Conservation (phyloP, 2,113 vertebrate species). For the Percina caprodes region DNA sequence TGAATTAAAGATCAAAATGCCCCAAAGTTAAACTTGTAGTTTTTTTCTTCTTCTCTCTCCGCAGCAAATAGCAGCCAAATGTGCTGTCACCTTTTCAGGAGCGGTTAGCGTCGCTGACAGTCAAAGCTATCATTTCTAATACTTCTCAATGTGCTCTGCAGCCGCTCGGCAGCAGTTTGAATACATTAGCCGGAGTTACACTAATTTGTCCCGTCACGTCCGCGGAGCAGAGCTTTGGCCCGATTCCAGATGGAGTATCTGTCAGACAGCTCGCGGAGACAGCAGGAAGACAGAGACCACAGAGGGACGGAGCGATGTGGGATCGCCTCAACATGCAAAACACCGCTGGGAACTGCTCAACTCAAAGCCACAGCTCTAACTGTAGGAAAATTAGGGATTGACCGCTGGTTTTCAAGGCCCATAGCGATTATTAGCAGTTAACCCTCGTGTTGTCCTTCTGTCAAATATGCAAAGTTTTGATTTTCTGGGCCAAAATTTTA, state of each 20-base stretch:
- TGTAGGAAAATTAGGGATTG: too few species aligned
- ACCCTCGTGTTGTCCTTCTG: too few species aligned
- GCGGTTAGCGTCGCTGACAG: conserved; percentile 79
- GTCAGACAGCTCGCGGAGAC: conserved; percentile 28
- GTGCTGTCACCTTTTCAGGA: conserved; percentile 82
- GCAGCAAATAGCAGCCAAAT: conserved; percentile 79
- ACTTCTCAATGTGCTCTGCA: conserved; percentile 65
- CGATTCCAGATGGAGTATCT: conserved; percentile 47
- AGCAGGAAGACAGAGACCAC: conserved; percentile 29
- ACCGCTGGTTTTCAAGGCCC: too few species aligned
- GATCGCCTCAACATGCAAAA: not conserved
- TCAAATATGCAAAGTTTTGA: too few species aligned
- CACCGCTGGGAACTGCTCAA: not conserved
- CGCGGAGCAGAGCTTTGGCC: conserved; percentile 52
- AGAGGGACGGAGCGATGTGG: not conserved
- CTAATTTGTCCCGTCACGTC: conserved; percentile 82
- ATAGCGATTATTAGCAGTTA: too few species aligned
- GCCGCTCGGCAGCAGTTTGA: conserved; percentile 67
- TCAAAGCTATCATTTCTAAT: conserved; percentile 80
- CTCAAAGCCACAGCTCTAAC: not conserved
- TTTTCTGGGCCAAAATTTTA: too few species aligned
- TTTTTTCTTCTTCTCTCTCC: conserved; percentile 48
- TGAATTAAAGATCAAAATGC: conserved; percentile 79
- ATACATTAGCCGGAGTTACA: conserved; percentile 73
- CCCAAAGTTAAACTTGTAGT: conserved; percentile 65